phyloP scores from a whole-genome alignment of 2,797 vertebrate genomes.

The Enteromius anoplus region DNA sequence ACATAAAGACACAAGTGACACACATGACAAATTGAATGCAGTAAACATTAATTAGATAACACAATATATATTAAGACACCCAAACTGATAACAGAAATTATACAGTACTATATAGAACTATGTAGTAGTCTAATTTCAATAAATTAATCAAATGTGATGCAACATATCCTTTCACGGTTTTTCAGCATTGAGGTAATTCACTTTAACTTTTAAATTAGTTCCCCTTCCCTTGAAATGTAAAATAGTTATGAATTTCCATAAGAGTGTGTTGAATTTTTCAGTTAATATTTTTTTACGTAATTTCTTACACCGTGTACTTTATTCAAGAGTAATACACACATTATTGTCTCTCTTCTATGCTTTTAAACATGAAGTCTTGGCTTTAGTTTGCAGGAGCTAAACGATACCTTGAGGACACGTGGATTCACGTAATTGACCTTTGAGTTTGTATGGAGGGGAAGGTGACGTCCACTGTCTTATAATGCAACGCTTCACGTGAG shows the following conservation, averaged over 20 bases:
- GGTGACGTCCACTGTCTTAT: constrained; percentile 21
- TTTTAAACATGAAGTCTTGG: background rate
- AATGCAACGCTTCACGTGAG: constrained; percentile 16
- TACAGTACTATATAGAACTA: background rate
- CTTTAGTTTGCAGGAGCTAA: background rate
- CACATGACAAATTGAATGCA: background rate
- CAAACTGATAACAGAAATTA: background rate
- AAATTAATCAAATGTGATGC: background rate
- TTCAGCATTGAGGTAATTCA: too few species aligned
- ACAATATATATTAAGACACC: background rate
- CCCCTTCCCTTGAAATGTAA: background rate
- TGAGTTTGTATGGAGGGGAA: background rate
- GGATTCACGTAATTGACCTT: background rate
- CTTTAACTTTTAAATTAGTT: too few species aligned
- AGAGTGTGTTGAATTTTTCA: background rate
- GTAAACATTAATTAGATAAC: background rate
- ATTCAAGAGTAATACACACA: background rate
- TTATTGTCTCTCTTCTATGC: background rate
- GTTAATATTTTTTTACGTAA: background rate
- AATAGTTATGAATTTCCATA: background rate
- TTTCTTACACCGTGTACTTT: background rate
- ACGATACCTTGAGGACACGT: background rate
- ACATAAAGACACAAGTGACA: background rate
- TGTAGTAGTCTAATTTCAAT: background rate
- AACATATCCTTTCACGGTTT: too few species aligned